phyloP scores from a whole-genome alignment of 1,140 invertebrate genomes.

The Doryteuthis pealeii region DNA sequence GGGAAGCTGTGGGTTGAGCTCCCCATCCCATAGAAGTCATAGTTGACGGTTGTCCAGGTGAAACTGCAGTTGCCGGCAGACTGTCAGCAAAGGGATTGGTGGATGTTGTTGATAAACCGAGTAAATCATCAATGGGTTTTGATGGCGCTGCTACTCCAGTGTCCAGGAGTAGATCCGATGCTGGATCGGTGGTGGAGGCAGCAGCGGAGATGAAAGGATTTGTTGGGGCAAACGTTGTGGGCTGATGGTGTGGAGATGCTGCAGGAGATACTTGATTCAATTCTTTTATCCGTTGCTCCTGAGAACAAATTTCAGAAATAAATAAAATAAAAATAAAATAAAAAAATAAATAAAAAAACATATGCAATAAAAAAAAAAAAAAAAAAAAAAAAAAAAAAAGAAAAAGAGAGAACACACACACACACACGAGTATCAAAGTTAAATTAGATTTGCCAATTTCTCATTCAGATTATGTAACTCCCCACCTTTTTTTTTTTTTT shows the following conservation, averaged over 20 bases:
- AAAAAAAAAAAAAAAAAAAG: too few species aligned
- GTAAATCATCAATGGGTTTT: slow-evolving; percentile 85
- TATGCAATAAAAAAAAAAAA: too few species aligned
- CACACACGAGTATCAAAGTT: too few species aligned
- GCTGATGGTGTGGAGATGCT: slow-evolving; percentile 23
- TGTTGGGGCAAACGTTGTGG: slow-evolving; percentile 16
- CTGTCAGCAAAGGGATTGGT: slow-evolving; percentile 89
- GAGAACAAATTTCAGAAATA: slow-evolving; percentile 10
- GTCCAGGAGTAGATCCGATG: slow-evolving; percentile 42
- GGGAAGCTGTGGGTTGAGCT: neutral
- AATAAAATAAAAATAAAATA: slow-evolving; percentile 13
- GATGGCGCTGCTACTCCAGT: slow-evolving; percentile 41
- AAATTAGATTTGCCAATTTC: too few species aligned
- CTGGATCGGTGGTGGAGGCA: slow-evolving; percentile 25
- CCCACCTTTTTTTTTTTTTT: too few species aligned
- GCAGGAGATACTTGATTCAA: slow-evolving; percentile 21
- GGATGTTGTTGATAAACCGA: slow-evolving; percentile 67
- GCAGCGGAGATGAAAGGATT: slow-evolving; percentile 28
- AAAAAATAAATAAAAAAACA: too few species aligned
- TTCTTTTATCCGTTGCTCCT: slow-evolving; percentile 52
- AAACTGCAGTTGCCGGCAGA: slow-evolving; percentile 45
- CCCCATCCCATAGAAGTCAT: slow-evolving; percentile 3
- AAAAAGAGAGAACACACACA: too few species aligned
- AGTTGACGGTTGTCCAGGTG: slow-evolving; percentile 16
- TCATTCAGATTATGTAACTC: too few species aligned